Conservation (phyloP, 2,888 invertebrate species). For the Carpatolechia fugitivella region DNA sequence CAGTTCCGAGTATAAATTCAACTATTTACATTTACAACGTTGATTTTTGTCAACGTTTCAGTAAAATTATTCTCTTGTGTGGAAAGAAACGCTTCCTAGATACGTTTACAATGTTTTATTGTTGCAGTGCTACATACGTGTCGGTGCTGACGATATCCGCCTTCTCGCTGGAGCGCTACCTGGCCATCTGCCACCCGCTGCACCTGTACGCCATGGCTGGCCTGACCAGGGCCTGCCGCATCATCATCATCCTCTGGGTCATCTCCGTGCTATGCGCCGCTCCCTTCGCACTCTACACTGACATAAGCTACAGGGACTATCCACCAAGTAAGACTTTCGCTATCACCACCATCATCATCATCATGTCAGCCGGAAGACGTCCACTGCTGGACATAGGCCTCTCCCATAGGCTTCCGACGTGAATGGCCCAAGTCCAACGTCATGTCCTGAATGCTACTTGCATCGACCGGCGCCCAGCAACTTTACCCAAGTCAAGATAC, state of each 20-base stretch:
- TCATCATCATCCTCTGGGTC: slow-evolving; percentile 88
- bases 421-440: too few species aligned
- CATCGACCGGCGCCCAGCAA: too few species aligned
- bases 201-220: slow-evolving; percentile 90
- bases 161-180: slow-evolving; percentile 92
- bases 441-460: too few species aligned
- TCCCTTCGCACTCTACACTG: slow-evolving; percentile 87
- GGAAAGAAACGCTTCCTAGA: too few species aligned
- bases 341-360: background rate
- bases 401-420: too few species aligned
- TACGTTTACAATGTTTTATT: background rate
- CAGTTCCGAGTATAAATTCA: too few species aligned
- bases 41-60: too few species aligned
- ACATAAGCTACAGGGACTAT: slow-evolving; percentile 85
- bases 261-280: slow-evolving; percentile 86
- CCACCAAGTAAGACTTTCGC: slow-evolving; percentile 80
- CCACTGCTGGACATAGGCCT: too few species aligned
- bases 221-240: slow-evolving; percentile 85
- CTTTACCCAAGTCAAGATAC: too few species aligned
- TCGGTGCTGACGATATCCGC: slow-evolving; percentile 95
- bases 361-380: too few species aligned
- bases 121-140: slow-evolving; percentile 89
- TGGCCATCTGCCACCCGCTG: slow-evolving; percentile 92
- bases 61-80: too few species aligned
- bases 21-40: too few species aligned